Conservation (phyloP, 2,888 invertebrate species). For the Xiphydria camelus region DNA sequence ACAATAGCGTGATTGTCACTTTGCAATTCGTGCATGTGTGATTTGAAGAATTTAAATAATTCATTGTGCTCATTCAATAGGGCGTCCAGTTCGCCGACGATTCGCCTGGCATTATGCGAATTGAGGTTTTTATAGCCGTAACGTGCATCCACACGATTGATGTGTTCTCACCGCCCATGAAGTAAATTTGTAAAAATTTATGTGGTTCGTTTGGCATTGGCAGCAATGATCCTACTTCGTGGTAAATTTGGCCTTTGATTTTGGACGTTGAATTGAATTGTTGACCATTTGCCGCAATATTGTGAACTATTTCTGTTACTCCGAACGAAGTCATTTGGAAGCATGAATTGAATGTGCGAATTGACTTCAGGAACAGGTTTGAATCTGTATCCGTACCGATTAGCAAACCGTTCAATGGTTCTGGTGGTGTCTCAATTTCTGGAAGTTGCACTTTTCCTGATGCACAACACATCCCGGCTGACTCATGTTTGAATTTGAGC, state of each 20-base stretch:
- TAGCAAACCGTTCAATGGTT: conserved; percentile 28
- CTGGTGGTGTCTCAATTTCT: conserved; percentile 27
- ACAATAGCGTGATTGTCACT: conserved; percentile 36
- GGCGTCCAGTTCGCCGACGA: conserved; percentile 30
- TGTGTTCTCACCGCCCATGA: too few relatives aligned
- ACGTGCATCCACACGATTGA: conserved; percentile 20
- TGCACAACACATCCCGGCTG: conserved; percentile 31
- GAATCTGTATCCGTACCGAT: conserved; percentile 31
- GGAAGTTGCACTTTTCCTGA: conserved; percentile 27
- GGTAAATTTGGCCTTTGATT: too few relatives aligned
- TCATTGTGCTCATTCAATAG: conserved; percentile 40
- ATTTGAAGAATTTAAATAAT: conserved; percentile 43
- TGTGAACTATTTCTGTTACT: too few relatives aligned
- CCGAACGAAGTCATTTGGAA: conserved; percentile 11
- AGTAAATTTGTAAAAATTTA: conserved; percentile 22
- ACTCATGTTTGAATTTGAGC: conserved; percentile 31
- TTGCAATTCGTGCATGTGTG: conserved; percentile 38
- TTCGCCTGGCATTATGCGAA: conserved; percentile 30
- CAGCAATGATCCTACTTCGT: conserved; percentile 5
- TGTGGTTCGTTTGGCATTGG: conserved; percentile 4
- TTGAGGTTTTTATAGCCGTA: conserved; percentile 20
- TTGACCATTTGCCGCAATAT: too few relatives aligned
- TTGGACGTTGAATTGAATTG: conserved; percentile 4
- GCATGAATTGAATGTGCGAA: conserved; percentile 34
- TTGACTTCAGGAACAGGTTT: conserved; percentile 31